Evolutionary conservation across 2,797 vertebrate species (phyloP).

Genomic region (Crypturellus tataupa): DNA sequence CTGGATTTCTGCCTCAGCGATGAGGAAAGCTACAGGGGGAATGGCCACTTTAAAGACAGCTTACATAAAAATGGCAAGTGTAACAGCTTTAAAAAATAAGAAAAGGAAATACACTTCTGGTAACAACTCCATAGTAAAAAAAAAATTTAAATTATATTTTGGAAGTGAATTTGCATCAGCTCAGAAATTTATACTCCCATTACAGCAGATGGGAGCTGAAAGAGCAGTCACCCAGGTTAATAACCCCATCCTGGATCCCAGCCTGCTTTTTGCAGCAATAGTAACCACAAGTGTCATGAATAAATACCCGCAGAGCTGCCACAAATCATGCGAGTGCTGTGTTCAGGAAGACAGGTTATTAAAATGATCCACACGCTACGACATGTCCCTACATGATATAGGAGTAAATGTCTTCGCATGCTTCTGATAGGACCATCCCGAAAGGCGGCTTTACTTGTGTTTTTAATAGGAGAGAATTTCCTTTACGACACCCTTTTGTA

Average conservation of each 20-base stretch:
- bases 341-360: background rate
- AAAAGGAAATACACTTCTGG: background rate
- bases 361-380: background rate
- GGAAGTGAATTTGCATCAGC: background rate
- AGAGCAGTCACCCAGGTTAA: background rate
- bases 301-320: background rate
- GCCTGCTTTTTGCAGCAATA: background rate
- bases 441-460: background rate
- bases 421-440: background rate
- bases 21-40: background rate
- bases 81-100: background rate
- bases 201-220: background rate
- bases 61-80: background rate
- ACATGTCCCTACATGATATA: rapidly evolving
- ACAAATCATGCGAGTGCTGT: background rate
- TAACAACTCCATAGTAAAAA: background rate
- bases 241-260: background rate
- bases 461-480: background rate
- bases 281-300: background rate
- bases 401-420: background rate
- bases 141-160: background rate
- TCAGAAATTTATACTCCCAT: slow-evolving; percentile 10
- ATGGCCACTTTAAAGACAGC: background rate
- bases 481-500: background rate
- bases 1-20: slow-evolving; percentile 24